Base-by-base conservation (phyloP, 1,140 invertebrate genomes). In the Dendroctonus valens region DNA sequence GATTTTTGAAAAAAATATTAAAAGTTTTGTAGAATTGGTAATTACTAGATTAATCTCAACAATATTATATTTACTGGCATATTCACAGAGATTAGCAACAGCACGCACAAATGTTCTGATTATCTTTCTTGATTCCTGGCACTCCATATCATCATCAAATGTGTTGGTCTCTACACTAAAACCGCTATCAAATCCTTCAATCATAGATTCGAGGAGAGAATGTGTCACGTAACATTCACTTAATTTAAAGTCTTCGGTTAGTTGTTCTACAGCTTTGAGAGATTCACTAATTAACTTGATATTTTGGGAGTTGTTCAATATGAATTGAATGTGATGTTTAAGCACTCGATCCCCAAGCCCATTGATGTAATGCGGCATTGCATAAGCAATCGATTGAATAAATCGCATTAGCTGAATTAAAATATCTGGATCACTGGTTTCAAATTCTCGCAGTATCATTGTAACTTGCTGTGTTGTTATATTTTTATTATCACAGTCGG, bases 381-480 rank as follows among this genome's bases (percentile, higher is more conserved):
- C 42, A 63, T 59, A 63, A 9, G 80, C 69, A 42, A 80, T 75
- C 6, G 82, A 81, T 73, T 84, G 84, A 26, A 89, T 79, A 7
- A 91, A 77, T 44, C 89, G 79, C 68, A 91, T 80, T 40, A 90
- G 70, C 78, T 91, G 89, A 38, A 88, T 79, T 6, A 91, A 74
- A 41, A 86, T 84, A 46, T 84, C 79, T 11, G 83, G 80, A 73
- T 91, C 88, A 63, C 85, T 81, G 51, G 81, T 82, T 40, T 82
- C 79, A 6, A 88, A 76, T 41, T 84, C 74, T 52, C 82, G 79
- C 5, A 90, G 74, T 14, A 91, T 74, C 12, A 77, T 77, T 41
- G 9, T 26, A 41, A 41, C 39, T 69, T 51, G 15, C 75, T 66
- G 26, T 75, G 69, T 7, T 71, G 62, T 12, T 70, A 44, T 6